Base-by-base conservation (phyloP, 2,888 invertebrate species). In the Andrena hattorfiana region DNA sequence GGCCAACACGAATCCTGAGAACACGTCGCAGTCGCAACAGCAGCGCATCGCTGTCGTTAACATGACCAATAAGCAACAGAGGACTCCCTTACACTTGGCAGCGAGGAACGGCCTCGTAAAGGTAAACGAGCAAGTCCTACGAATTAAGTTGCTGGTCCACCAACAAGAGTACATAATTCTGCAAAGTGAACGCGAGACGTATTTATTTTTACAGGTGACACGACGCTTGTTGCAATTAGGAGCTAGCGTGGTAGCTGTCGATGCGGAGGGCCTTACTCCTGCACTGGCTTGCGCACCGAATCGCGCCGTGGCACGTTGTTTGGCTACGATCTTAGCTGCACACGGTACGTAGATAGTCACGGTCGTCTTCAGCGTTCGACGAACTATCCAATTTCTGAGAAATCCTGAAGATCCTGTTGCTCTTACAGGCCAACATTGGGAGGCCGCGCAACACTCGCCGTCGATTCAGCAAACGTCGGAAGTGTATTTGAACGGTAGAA, bases 261-360 rank as follows among this genome's bases (percentile, higher is more conserved):
- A 96, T 90, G 94, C 94, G 51, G 95, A 95, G 85, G 96, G 96
- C 56, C 93, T 95, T 85, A 96, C 96, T 0, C 96, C 96, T n/a
- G 96, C 96, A 2, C 92, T 96, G 80, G 95, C 95, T 56, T 96
- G 96, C 92, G 96, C 96, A 16, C 95, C 96, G 1, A 95, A 95
- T 91, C 94, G 94, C 64, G 94, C 94, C 67, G 96, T 96, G 7
- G 96, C 96, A 20, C 95, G 96, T 86, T 96, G 96, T 91, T 94
- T 96, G 67, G 94, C 95, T 35, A 95, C 96, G 42, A 96, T 96
- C 87, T 92, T 95, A 7, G 89, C 92, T n/a, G 91, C 92, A 10
- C 92, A 92, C n/a, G 92, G 92, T 92, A 81, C 32, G 64, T 67
- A 63, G 32, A 8, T 10, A n/a, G n/a, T 28, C 13, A 77, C 67